Evolutionary conservation across 2,113 vertebrate genomes (phyloP).

Genomic region (Anhinga rufa): DNA sequence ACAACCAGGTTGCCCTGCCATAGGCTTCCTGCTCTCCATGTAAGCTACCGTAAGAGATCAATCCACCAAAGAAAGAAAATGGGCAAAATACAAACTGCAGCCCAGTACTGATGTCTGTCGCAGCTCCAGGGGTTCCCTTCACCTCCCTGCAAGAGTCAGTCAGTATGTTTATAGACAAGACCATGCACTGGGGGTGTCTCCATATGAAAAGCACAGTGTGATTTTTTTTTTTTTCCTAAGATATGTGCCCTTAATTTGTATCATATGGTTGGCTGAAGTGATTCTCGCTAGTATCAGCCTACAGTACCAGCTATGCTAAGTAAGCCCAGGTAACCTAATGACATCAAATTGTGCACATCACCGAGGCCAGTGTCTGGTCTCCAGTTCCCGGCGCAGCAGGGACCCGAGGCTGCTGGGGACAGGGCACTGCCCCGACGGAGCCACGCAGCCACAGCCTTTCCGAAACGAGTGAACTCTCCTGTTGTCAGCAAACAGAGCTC

Average conservation of each 20-base stretch:
- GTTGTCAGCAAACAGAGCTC: background rate
- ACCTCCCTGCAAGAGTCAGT: background rate
- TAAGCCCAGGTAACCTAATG: background rate
- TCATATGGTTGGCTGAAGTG: background rate
- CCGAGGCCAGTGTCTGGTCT: background rate
- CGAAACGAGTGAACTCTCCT: background rate
- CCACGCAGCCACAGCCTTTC: background rate
- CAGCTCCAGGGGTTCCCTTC: background rate
- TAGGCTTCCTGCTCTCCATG: background rate
- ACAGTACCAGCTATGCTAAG: background rate
- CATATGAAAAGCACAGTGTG: background rate
- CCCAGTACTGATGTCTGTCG: background rate
- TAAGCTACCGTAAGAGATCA: background rate
- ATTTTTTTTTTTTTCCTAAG: background rate
- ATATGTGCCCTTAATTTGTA: background rate
- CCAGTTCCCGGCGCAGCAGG: background rate
- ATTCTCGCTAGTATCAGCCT: background rate
- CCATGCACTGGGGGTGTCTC: background rate
- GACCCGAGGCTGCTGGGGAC: background rate
- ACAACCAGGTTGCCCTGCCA: background rate
- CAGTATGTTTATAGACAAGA: background rate
- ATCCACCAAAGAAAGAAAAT: background rate
- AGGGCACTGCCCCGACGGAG: background rate
- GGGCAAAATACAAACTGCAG: fast-evolving
- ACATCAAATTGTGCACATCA: background rate